Conservation (phyloP, 2,113 vertebrate species). For the Triplophysa tibetana region DNA sequence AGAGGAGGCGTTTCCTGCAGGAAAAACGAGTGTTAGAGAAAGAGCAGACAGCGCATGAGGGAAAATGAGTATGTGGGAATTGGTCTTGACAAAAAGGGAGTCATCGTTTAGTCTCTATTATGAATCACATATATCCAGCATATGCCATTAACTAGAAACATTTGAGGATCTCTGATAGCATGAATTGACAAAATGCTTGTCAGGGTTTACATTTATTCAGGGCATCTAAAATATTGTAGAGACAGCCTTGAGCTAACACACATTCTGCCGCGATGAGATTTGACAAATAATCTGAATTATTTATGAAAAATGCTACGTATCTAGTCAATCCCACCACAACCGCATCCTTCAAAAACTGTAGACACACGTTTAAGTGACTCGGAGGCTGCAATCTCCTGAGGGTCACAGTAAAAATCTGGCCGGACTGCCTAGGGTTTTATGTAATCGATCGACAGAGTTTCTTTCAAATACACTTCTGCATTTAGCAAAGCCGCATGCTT, state of each 20-base stretch:
- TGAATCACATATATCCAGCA: not conserved
- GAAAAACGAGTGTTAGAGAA: no score
- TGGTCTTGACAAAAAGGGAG: conserved; percentile 46
- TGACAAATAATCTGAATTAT: not conserved
- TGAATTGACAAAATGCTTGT: not conserved
- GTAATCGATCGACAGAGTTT: not conserved
- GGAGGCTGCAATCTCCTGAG: not conserved
- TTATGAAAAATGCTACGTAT: not conserved
- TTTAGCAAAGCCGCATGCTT: conserved; percentile 12
- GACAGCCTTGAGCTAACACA: not conserved
- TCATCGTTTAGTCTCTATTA: conserved; percentile 51
- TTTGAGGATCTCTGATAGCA: not conserved
- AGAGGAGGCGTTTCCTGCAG: conserved; percentile 64
- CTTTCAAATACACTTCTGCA: not conserved
- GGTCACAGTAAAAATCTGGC: not conserved
- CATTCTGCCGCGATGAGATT: not conserved
- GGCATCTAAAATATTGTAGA: not conserved
- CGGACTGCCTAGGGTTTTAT: not conserved
- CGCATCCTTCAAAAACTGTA: not conserved
- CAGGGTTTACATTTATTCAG: not conserved
- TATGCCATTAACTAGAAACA: not conserved
- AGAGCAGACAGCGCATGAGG: not conserved
- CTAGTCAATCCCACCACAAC: not conserved
- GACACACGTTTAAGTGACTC: not conserved
- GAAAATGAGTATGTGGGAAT: not conserved